phyloP scores from a whole-genome alignment of 1,140 invertebrate genomes.

The Temnothorax nylanderi region DNA sequence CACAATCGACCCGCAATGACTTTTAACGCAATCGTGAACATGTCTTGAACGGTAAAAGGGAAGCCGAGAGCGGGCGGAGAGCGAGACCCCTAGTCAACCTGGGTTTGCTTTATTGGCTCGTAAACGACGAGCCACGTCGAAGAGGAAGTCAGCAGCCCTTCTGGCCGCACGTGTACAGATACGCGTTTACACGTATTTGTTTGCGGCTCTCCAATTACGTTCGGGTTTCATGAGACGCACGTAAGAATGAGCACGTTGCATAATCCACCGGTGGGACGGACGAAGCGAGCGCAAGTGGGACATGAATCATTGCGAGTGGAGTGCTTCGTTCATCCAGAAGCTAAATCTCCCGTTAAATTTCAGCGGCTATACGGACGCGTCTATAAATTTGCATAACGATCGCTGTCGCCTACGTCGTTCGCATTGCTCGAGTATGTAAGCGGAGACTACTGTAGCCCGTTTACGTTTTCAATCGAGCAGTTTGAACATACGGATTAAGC shows the following conservation, averaged over 20 bases:
- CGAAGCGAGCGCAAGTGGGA: constrained; percentile 19
- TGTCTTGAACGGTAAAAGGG: constrained; percentile 19
- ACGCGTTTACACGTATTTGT: constrained; percentile 31
- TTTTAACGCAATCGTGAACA: constrained; percentile 53
- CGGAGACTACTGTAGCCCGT: not conserved
- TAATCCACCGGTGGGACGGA: constrained; percentile 5
- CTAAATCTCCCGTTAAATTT: constrained; percentile 60
- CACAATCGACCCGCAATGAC: constrained; percentile 21
- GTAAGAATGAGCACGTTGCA: constrained; percentile 44
- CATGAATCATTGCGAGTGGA: constrained; percentile 52
- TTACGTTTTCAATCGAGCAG: constrained; percentile 16
- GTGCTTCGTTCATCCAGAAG: constrained; percentile 44
- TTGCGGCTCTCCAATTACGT: constrained; percentile 52
- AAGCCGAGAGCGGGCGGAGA: not conserved
- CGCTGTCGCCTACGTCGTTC: constrained; percentile 48
- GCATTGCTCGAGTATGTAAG: not conserved
- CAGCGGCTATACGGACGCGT: constrained; percentile 36
- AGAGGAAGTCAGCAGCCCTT: constrained; percentile 72
- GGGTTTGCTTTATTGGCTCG: constrained; percentile 78
- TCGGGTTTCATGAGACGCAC: constrained; percentile 38
- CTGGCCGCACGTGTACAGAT: not conserved
- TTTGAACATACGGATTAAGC: not conserved
- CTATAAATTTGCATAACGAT: constrained; percentile 58
- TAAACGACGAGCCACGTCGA: constrained; percentile 70
- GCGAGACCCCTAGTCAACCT: constrained; percentile 29